Conservation (phyloP, 2,888 invertebrate genomes). For the Pelosia muscerda region DNA sequence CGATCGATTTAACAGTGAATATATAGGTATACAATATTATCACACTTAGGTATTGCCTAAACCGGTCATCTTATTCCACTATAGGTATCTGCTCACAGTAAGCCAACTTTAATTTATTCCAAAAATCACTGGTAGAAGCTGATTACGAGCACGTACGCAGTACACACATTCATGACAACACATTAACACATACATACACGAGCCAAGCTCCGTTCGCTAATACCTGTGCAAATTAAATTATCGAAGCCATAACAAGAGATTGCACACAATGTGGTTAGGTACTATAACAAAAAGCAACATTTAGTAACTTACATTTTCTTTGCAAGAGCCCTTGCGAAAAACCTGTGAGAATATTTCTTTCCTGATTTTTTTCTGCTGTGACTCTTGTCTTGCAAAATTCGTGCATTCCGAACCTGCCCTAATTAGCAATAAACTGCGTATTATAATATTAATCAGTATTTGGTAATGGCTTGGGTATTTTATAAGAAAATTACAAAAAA, state of each 20-base stretch:
- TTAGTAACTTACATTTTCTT: neutral
- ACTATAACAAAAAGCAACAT: neutral
- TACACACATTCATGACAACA: neutral
- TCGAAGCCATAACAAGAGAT: slow-evolving; percentile 16
- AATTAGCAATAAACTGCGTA: neutral
- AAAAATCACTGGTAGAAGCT: neutral
- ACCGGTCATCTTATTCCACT: neutral
- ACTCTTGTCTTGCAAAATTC: neutral
- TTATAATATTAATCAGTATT: neutral
- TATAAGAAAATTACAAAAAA: neutral
- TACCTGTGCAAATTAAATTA: slow-evolving; percentile 17
- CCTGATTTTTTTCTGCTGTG: neutral
- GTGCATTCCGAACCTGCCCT: neutral
- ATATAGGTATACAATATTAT: neutral
- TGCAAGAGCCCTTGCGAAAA: neutral
- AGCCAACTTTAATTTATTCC: neutral
- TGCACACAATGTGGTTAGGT: slow-evolving; percentile 2
- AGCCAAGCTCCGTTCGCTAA: slow-evolving; percentile 6
- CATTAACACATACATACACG: slow-evolving; percentile 10
- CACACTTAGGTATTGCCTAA: neutral
- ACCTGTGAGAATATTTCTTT: too few species aligned
- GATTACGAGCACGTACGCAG: neutral
- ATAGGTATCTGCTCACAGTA: neutral
- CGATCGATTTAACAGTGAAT: too few species aligned
- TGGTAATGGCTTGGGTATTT: neutral